A percentile compares a stretch with the other conserved stretches of the same genome.
phyloP scores from a whole-genome alignment of 2,797 vertebrate species.

The Glyptemys insculpta region DNA sequence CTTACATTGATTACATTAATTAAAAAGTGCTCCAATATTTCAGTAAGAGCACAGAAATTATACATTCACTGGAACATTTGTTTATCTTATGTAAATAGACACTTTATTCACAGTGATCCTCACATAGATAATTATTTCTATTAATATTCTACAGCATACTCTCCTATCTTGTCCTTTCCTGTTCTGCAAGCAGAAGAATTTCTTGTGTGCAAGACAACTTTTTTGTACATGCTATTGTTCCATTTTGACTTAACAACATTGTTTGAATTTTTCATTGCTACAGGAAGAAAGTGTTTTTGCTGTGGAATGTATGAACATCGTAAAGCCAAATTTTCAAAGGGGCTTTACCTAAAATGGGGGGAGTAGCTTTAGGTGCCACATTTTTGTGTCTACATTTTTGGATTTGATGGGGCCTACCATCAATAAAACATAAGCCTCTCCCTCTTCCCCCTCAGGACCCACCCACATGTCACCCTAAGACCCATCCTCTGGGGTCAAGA shows the following conservation, averaged over 20 bases:
- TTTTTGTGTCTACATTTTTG: background rate
- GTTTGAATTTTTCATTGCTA: background rate
- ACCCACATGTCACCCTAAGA: no score
- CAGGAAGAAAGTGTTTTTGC: background rate
- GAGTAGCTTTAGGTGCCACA: background rate
- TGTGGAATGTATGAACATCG: background rate
- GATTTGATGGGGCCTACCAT: no score
- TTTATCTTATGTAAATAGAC: slow-evolving; percentile 25
- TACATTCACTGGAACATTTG: background rate
- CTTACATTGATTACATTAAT: slow-evolving; percentile 56
- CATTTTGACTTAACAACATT: background rate
- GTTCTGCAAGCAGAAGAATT: background rate
- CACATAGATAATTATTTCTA: background rate
- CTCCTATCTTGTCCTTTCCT: background rate
- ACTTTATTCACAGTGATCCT: background rate
- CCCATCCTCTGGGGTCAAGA: no score
- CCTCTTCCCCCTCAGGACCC: no score
- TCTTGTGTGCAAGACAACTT: background rate
- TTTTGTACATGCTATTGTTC: background rate
- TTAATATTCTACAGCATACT: background rate
- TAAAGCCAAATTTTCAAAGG: background rate
- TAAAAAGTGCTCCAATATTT: slow-evolving; percentile 22
- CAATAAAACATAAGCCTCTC: no score
- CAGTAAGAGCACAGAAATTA: slow-evolving; percentile 13
- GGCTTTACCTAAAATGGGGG: background rate